Evolutionary conservation across 2,113 vertebrate species (phyloP).

Genomic region (Amblyopsis rosae): DNA sequence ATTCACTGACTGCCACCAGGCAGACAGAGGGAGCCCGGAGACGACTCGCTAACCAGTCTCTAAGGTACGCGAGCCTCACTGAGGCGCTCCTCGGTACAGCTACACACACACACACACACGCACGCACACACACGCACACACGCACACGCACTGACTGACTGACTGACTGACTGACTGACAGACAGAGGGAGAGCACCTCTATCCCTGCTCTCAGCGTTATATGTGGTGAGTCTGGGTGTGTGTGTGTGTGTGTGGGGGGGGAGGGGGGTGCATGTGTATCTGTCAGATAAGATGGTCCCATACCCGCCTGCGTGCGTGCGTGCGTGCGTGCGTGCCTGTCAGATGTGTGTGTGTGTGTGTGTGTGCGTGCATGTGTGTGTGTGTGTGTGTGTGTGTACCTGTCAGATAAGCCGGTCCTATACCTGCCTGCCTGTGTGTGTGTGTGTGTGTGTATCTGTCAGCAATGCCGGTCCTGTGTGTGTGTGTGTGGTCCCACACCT

Average conservation of each 20-base stretch:
- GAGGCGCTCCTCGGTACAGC: constrained; percentile 48
- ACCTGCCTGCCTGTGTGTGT: no score
- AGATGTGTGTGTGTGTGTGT: no score
- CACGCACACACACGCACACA: constrained; percentile 12
- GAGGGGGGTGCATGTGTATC: constrained; percentile 6
- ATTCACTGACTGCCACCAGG: constrained; percentile 51
- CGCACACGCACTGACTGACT: constrained; percentile 22
- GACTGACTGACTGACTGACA: constrained; percentile 14
- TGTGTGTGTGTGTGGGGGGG: constrained; percentile 1
- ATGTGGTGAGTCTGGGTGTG: constrained; percentile 1
- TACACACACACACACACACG: constrained; percentile 15
- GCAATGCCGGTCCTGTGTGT: neutral
- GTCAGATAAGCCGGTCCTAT: constrained; percentile 51
- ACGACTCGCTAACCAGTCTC: constrained; percentile 72
- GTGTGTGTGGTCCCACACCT: constrained; percentile 20
- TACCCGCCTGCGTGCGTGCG: no score
- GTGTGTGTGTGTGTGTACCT: constrained; percentile 11
- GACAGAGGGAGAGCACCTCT: constrained; percentile 20
- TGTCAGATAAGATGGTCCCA: neutral
- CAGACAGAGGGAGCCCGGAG: constrained; percentile 39
- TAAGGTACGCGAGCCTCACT: constrained; percentile 60
- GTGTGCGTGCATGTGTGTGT: constrained; percentile 9
- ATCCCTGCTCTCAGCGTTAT: constrained; percentile 72
- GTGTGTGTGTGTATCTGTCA: constrained; percentile 2
- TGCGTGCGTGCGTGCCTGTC: neutral